Evolutionary conservation across 1,140 invertebrate genomes (phyloP).

Genomic region (Drosophila leontia): DNA sequence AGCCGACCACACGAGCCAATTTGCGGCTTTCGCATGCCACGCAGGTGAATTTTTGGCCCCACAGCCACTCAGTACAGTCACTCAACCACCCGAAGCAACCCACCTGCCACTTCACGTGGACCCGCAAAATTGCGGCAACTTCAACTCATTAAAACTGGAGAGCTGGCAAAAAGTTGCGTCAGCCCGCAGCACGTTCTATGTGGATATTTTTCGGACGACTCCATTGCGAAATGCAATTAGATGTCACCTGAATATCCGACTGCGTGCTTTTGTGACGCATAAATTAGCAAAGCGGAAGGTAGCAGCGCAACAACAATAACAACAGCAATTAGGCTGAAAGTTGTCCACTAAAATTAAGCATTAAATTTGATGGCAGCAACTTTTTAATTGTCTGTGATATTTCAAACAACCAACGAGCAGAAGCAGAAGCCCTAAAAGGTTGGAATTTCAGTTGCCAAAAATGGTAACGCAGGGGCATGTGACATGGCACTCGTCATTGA

Average conservation of each 20-base stretch:
- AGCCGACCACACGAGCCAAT: constrained; percentile 57
- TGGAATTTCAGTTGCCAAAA: not conserved
- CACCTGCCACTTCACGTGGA: constrained; percentile 34
- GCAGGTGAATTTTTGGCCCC: constrained; percentile 12
- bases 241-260: constrained; percentile 41
- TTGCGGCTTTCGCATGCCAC: constrained; percentile 52
- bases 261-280: constrained; percentile 43
- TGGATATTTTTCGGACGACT: constrained; percentile 41
- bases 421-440: not conserved
- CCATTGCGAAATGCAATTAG: constrained; percentile 63
- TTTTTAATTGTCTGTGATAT: constrained; percentile 55
- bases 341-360: constrained; percentile 64
- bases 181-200: constrained; percentile 44
- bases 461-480: not conserved
- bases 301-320: constrained; percentile 48
- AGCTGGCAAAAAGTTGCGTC: constrained; percentile 53
- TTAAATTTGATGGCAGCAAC: constrained; percentile 63
- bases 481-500: constrained; percentile 13
- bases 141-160: constrained; percentile 73
- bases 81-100: not conserved
- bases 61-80: constrained; percentile 4
- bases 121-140: constrained; percentile 54
- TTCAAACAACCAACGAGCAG: constrained; percentile 22
- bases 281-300: constrained; percentile 54
- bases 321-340: constrained; percentile 59